Evolutionary conservation across 1,140 invertebrate genomes (phyloP).

Genomic region (Anagrus nilaparvatae): DNA sequence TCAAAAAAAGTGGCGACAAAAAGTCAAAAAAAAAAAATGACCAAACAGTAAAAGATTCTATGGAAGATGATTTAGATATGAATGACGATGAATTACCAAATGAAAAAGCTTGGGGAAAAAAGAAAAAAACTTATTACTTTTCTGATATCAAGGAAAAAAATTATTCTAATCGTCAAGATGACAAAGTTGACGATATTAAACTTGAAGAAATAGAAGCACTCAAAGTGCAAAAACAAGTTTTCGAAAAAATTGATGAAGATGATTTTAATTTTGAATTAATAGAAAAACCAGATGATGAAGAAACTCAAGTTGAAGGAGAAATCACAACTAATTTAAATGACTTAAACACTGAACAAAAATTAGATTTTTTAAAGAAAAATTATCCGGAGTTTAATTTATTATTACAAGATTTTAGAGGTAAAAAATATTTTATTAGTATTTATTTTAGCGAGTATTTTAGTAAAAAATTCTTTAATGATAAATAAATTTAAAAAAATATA

Average conservation of each 20-base stretch:
- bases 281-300: conserved; percentile 26
- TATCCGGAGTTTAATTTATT: conserved; percentile 72
- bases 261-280: conserved; percentile 69
- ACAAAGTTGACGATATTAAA: conserved; percentile 60
- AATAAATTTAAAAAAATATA: too few relatives aligned
- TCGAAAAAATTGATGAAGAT: conserved; percentile 67
- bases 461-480: neutral
- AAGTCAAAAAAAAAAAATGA: too few relatives aligned
- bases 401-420: conserved; percentile 67
- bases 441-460: conserved; percentile 9
- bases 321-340: conserved; percentile 64
- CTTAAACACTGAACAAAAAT: conserved; percentile 62
- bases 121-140: conserved; percentile 67
- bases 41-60: conserved; percentile 32
- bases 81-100: too few relatives aligned
- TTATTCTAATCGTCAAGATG: conserved; percentile 51
- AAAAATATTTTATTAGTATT: conserved; percentile 26
- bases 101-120: conserved; percentile 76
- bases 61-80: conserved; percentile 50
- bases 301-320: conserved; percentile 40
- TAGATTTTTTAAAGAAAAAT: conserved; percentile 67
- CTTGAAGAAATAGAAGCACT: conserved; percentile 78
- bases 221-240: conserved; percentile 66
- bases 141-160: conserved; percentile 85
- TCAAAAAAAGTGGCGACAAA: too few relatives aligned